Percentiles rank a stretch among this genome's conserved stretches.
Conservation (phyloP, 2,888 invertebrate genomes). For the Nymphalis urticae region DNA sequence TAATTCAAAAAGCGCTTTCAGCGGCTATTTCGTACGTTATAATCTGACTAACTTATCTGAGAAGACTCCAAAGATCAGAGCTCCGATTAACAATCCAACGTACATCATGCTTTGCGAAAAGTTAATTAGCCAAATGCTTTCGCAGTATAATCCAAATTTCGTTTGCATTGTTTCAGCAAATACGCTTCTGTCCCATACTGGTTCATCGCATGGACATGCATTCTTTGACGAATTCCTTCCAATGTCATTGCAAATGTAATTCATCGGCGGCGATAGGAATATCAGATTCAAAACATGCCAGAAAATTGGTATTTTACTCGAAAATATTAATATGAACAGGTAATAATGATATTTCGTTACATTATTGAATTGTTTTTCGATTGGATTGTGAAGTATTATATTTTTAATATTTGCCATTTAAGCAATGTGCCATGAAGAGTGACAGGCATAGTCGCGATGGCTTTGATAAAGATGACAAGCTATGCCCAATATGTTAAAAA, state of each 20-base stretch:
- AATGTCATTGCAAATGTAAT: slow-evolving; percentile 48
- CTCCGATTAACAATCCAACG: slow-evolving; percentile 60
- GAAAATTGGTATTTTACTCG: slow-evolving; percentile 55
- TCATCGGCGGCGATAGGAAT: slow-evolving; percentile 63
- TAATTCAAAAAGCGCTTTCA: slow-evolving; percentile 3
- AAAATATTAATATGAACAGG: slow-evolving; percentile 54
- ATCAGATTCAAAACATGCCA: slow-evolving; percentile 66
- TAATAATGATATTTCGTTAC: slow-evolving; percentile 59
- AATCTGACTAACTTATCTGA: slow-evolving; percentile 57
- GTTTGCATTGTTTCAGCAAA: slow-evolving; percentile 63
- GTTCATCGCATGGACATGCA: slow-evolving; percentile 58
- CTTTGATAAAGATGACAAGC: slow-evolving; percentile 8
- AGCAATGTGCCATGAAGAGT: not conserved
- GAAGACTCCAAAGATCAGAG: slow-evolving; percentile 59
- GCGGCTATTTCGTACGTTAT: not conserved
- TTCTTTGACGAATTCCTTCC: slow-evolving; percentile 37
- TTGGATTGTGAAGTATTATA: slow-evolving; percentile 51
- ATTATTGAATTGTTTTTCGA: slow-evolving; percentile 56
- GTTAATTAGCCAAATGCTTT: slow-evolving; percentile 55
- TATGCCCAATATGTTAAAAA: not conserved
- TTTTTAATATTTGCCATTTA: slow-evolving; percentile 40
- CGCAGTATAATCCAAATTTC: slow-evolving; percentile 57
- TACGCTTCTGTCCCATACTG: slow-evolving; percentile 56
- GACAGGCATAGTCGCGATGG: slow-evolving; percentile 32
- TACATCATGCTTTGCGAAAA: slow-evolving; percentile 61